Percentiles rank a stretch among this genome's conserved stretches.
Evolutionary conservation across 2,113 vertebrate species (phyloP).

Genomic region (Neolamprologus caudopunctatus): DNA sequence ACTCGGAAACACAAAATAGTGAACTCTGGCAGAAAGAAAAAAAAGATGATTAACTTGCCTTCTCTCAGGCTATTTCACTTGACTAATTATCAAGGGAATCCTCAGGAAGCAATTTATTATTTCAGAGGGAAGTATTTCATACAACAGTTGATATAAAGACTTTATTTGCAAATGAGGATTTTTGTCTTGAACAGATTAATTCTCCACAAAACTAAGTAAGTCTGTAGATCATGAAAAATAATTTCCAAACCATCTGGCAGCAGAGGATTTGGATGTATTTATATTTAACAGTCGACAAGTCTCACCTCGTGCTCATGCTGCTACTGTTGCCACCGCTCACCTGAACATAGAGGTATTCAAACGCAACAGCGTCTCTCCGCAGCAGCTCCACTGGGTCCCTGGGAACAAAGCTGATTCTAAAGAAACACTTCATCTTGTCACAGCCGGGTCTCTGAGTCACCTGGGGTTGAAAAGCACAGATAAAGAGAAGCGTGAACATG

Average conservation of each 20-base stretch:
- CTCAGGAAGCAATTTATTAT: background rate
- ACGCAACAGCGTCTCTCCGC: constrained; percentile 89
- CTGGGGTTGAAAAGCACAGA: constrained; percentile 46
- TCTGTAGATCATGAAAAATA: background rate
- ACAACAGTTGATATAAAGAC: background rate
- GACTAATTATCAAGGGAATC: constrained; percentile 4
- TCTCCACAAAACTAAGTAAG: background rate
- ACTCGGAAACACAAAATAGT: background rate
- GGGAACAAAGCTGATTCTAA: constrained; percentile 93
- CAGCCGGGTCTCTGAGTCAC: constrained; percentile 91
- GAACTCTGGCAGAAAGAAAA: background rate
- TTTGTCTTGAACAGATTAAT: background rate
- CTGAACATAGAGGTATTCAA: constrained; percentile 97
- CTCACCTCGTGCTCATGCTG: background rate
- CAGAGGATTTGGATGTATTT: background rate
- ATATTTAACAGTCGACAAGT: background rate
- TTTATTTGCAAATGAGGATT: background rate
- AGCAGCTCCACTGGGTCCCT: constrained; percentile 94
- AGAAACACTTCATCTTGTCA: constrained; percentile 97
- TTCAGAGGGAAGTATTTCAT: background rate
- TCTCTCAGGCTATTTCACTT: background rate
- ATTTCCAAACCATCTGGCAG: background rate
- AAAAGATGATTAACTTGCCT: background rate
- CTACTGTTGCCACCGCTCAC: constrained; percentile 44
- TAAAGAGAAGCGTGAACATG: background rate